A percentile compares a stretch with the other conserved stretches of the same genome.
These are phyloP conservation scores for Sorex araneus DNA, from an alignment of 2,113 vertebrate species.

Conservation along the genomic window DNA sequence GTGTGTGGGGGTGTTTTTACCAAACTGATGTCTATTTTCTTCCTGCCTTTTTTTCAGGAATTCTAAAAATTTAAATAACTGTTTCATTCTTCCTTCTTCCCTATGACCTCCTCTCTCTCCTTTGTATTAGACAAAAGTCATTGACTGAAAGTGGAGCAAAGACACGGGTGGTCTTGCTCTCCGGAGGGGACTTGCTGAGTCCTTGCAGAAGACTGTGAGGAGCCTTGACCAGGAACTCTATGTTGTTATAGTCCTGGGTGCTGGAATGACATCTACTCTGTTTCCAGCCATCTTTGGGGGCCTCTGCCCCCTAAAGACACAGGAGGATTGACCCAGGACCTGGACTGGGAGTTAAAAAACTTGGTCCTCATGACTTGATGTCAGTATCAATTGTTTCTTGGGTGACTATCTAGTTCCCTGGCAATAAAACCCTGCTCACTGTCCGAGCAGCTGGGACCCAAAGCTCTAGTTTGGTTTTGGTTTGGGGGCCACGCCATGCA, in stretches of 20 bases:
- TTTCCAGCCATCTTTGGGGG: background rate
- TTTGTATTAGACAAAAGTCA: background rate
- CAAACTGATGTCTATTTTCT: background rate
- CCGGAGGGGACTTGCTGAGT: background rate
- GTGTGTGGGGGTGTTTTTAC: background rate
- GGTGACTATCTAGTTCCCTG: background rate
- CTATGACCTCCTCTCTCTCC: background rate
- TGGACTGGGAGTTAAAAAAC: background rate
- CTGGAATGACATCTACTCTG: background rate
- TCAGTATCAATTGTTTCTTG: background rate
- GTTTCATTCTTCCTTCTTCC: background rate
- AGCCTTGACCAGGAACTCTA: background rate
- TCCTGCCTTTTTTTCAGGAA: background rate
- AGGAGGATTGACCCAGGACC: background rate
- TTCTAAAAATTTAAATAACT: too few species aligned
- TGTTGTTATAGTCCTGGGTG: background rate
- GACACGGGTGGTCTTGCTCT: background rate
- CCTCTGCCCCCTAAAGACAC: background rate
- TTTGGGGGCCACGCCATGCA: too few species aligned
- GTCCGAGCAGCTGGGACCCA: background rate
- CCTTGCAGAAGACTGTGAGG: background rate
- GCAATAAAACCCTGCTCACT: background rate
- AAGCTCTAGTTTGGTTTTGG: too few species aligned
- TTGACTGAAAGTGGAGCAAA: background rate
- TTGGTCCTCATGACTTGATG: background rate